Evolutionary conservation across 1,140 invertebrate species (phyloP).

Genomic region (Trachelipus rathkii): DNA sequence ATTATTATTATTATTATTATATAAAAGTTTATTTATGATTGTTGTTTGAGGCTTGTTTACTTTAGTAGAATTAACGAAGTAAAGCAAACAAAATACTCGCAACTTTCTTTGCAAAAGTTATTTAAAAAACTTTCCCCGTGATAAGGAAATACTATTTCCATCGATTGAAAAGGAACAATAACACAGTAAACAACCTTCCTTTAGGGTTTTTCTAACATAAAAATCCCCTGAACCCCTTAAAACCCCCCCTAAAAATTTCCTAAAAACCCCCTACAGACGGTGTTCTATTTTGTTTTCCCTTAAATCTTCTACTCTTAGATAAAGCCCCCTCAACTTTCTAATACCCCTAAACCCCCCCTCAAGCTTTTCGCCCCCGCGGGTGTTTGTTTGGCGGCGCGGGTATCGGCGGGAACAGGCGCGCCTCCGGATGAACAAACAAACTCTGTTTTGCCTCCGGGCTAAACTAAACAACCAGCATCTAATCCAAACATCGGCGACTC

Average conservation of each 20-base stretch:
- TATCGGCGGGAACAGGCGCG: constrained; percentile 42
- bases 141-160: constrained; percentile 8
- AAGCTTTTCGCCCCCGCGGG: constrained; percentile 27
- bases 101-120: constrained; percentile 7
- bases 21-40: constrained; percentile 5
- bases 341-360: constrained; percentile 19
- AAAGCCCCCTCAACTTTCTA: background rate
- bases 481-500: constrained; percentile 45
- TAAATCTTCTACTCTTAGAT: background rate
- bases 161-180: constrained; percentile 3
- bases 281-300: constrained; percentile 4
- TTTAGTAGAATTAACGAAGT: constrained; percentile 7
- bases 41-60: background rate
- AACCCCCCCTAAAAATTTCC: background rate
- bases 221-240: background rate
- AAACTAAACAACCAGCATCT: constrained; percentile 45
- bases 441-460: constrained; percentile 44
- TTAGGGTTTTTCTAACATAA: background rate
- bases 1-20: background rate
- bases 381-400: constrained; percentile 39
- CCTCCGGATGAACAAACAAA: constrained; percentile 44
- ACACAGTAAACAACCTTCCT: constrained; percentile 10
- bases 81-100: background rate
- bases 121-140: background rate
- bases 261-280: background rate